Evolutionary conservation across 2,797 vertebrate genomes (phyloP), one percentile per base, ranked within the genome.

Genomic region (Etheostoma nigrum): DNA sequence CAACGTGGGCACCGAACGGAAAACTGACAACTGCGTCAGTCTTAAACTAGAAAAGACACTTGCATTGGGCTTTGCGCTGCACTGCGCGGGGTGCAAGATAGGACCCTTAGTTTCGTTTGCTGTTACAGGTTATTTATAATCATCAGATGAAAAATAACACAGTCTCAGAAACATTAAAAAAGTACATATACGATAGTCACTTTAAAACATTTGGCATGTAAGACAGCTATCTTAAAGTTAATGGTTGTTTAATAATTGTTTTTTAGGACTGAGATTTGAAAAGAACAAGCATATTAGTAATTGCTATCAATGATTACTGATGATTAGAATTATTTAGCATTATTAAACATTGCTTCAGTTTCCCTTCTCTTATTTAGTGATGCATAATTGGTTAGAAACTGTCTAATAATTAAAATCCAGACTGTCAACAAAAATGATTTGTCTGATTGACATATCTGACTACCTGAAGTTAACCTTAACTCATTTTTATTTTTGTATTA

Each of bases 141-240:
- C 0, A 10, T 36, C 36, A 10, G 9, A 10, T 36, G 2, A 10
- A 36, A 36, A 36, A 36, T 36, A 2, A 36, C 33, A 33, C 8
- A 36, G 36, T 36, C 10, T 36, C 36, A 36, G 36, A 36, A 36
- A 10, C 9, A 36, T 36, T 36, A 10, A 10, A 36, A 36, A 36
- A 10, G 36, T 36, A 10, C 36, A 36, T 36, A 10, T 36, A 27
- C 27, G 27, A 0, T 27, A 10, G 36, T 36, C 36, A 36, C 36
- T 36, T 36, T 36, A 36, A 36, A 36, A 55, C 0, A 36, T 64
- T 13, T 65, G 30, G 51, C 19, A 65, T n/a, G 4, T 13, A 40
- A 55, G 58, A 68, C 15, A 52, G 52, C 33, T 59, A 40, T 44
- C 19, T 64, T 49, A 36, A 68, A 64, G 12, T 40, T 45, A 33